Base-by-base conservation (phyloP, 1,140 invertebrate genomes). In the Cephus cinctus region DNA sequence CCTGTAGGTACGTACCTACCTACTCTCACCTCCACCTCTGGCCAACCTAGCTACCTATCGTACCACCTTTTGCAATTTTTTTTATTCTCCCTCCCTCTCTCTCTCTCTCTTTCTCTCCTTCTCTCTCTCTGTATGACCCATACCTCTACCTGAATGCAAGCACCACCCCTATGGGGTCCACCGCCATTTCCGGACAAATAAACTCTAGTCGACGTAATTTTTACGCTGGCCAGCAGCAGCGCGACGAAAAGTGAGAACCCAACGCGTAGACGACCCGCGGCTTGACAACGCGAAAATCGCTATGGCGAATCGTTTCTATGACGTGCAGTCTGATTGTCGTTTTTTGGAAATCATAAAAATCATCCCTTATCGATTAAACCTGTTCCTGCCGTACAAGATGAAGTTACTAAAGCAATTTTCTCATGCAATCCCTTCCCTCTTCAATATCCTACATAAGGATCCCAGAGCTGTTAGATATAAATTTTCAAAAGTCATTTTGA, bases 181-280 rank as follows among this genome's bases (percentile, higher is more conserved):
- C 65, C 70, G 66, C 71, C 71, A 74, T 75, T 76, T 75, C 68
- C 68, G 73, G 70, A 75, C 71, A 76, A 75, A 76, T 76, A 76
- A 76, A 75, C 72, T 75, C 71, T 73, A 75, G 74, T 75, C 73
- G 63, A 75, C 71, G 73, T 73, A 75, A 75, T 75, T 76, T 75
- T 76, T 75, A 71, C 71, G 67, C 69, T 66, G 65, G 57, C 58
- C 64, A 55, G 47, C 49, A 56, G 65, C 59, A 67, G 66, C 57
- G 64, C 69, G 68, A 73, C 69, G 69, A 73, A 71, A 73, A 73
- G 61, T 67, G 70, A 68, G 25, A n/a, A 8, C n/a, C 25, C 25
- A 6, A 6, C 25, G 25, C 25, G 25, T 8, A 8, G 6, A 8
- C 25, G 64, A 57, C 67, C 60, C 59, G 45, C 52, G 50, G 50